A percentile compares a stretch with the other conserved stretches of the same genome.
These are phyloP conservation scores for Capromys pilorides DNA, from an alignment of 2,797 vertebrate genomes.

Conservation along the genomic window DNA sequence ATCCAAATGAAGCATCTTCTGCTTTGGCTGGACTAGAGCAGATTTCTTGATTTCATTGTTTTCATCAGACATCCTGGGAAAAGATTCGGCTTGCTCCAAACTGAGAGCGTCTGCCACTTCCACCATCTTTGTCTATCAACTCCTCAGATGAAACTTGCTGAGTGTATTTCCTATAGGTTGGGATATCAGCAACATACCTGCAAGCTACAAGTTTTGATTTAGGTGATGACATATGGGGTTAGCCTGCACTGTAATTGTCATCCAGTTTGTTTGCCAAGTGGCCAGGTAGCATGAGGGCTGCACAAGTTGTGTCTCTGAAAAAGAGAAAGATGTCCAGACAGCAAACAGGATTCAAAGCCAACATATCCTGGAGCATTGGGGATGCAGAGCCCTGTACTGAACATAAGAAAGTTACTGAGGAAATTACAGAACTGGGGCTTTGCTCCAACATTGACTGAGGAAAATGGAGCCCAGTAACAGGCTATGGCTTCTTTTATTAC, in stretches of 20 bases:
- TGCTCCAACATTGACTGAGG: background rate
- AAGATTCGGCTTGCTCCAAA: background rate
- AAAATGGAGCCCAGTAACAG: background rate
- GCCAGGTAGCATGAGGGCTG: background rate
- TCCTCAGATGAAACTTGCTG: background rate
- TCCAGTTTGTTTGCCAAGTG: background rate
- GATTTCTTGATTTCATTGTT: background rate
- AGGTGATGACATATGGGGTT: background rate
- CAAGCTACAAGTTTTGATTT: background rate
- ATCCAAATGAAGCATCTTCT: accelerated
- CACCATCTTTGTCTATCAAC: background rate
- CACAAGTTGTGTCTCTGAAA: background rate
- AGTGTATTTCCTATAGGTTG: background rate
- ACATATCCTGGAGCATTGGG: background rate
- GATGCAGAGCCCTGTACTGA: background rate
- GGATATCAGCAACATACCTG: background rate
- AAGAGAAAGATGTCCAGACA: background rate
- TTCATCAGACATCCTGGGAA: background rate
- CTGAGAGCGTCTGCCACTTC: background rate
- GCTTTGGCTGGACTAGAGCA: background rate
- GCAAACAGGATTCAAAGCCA: background rate
- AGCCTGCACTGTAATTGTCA: background rate
- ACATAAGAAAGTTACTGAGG: background rate
- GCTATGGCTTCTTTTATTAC: background rate
- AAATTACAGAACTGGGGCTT: background rate